Conservation (phyloP, 2,888 invertebrate species). For the Drosophila affinis region DNA sequence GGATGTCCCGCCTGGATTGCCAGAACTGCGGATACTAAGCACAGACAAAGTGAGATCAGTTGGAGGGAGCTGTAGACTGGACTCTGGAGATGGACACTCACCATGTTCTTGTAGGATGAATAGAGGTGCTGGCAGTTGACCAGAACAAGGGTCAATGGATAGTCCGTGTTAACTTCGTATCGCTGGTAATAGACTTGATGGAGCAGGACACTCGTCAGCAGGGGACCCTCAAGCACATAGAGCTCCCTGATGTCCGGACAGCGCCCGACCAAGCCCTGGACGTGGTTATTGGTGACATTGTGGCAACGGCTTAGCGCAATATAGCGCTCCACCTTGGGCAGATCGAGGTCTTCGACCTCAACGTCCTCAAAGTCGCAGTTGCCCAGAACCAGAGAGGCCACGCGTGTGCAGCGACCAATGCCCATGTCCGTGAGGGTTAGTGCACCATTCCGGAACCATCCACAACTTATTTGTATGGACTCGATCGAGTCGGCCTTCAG, state of each 20-base stretch:
- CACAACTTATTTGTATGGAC: constrained; percentile 48
- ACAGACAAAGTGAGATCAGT: too few relatives aligned
- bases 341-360: constrained; percentile 17
- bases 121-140: constrained; percentile 29
- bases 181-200: constrained; percentile 42
- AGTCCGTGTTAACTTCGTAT: too few relatives aligned
- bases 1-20: too few relatives aligned
- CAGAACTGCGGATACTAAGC: too few relatives aligned
- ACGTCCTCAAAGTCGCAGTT: constrained; percentile 39
- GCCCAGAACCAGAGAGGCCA: constrained; percentile 47
- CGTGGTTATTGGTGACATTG: constrained; percentile 47
- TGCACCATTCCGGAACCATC: background rate
- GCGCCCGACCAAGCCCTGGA: constrained; percentile 34
- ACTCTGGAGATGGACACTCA: constrained; percentile 5
- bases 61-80: too few relatives aligned
- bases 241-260: constrained; percentile 40
- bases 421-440: constrained; percentile 31
- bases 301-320: constrained; percentile 43
- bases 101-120: constrained; percentile 36
- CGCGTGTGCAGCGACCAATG: constrained; percentile 16
- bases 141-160: constrained; percentile 42
- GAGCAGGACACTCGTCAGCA: constrained; percentile 40
- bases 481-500: constrained; percentile 16
- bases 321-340: constrained; percentile 46
- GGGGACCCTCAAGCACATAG: constrained; percentile 48